phyloP scores from a whole-genome alignment of 2,797 vertebrate genomes.

The Vespertilio murinus region DNA sequence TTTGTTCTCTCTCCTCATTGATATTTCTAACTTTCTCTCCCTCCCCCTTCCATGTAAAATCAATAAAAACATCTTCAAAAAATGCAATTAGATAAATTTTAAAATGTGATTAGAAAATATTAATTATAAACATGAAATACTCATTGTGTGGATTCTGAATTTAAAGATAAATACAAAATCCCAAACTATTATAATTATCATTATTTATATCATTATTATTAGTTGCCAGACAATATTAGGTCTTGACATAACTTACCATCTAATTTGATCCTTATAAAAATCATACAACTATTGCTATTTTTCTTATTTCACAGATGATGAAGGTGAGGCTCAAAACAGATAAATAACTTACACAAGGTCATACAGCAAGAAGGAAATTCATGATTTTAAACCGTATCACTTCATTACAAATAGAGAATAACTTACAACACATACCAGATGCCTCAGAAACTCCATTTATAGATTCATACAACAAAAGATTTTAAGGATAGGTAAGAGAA shows the following conservation, averaged over 20 bases:
- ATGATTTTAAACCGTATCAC: not conserved
- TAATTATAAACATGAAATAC: slow-evolving; percentile 39
- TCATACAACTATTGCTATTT: not conserved
- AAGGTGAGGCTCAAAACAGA: not conserved
- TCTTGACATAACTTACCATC: not conserved
- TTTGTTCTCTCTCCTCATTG: too few relatives aligned
- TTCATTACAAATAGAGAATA: not conserved
- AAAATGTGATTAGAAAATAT: slow-evolving; percentile 18
- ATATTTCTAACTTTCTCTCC: too few relatives aligned
- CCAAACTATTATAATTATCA: not conserved
- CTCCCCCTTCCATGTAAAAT: too few relatives aligned
- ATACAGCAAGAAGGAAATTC: slow-evolving; percentile 3
- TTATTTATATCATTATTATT: not conserved
- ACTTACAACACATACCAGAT: not conserved
- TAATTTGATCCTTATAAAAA: not conserved
- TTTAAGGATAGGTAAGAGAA: not conserved
- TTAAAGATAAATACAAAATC: not conserved
- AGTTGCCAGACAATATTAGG: slow-evolving; percentile 2
- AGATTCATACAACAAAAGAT: not conserved
- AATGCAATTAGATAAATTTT: not conserved
- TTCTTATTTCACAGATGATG: not conserved
- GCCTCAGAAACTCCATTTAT: not conserved
- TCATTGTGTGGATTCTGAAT: slow-evolving; percentile 2
- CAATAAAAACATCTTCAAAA: too few relatives aligned
- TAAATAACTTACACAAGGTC: not conserved